phyloP scores from a whole-genome alignment of 2,113 vertebrate genomes.

The Paradisaea rubra region DNA sequence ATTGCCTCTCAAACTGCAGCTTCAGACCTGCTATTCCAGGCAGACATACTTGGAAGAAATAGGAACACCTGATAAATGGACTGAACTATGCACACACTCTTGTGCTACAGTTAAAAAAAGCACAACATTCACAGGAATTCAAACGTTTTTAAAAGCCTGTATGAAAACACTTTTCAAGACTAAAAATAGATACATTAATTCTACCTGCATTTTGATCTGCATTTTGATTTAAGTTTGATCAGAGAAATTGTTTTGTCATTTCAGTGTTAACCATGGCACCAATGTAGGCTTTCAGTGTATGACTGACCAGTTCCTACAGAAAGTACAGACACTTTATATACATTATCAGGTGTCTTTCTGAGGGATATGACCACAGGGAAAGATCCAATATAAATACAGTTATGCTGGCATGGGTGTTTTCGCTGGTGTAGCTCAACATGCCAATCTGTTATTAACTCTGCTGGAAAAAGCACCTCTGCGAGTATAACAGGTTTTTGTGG shows the following conservation, averaged over 20 bases:
- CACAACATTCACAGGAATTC: neutral
- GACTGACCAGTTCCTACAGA: neutral
- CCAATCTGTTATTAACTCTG: neutral
- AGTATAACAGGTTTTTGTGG: neutral
- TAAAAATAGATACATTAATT: neutral
- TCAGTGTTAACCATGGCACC: neutral
- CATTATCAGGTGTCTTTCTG: neutral
- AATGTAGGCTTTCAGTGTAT: neutral
- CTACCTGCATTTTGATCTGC: neutral
- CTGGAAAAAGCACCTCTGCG: neutral
- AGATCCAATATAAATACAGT: neutral
- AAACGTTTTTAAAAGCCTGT: neutral
- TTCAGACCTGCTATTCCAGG: neutral
- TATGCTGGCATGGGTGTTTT: neutral
- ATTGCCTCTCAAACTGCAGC: neutral
- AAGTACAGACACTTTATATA: neutral
- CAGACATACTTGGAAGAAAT: neutral
- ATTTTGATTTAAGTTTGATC: neutral
- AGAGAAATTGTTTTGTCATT: neutral
- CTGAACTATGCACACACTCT: rapidly evolving
- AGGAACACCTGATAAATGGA: neutral
- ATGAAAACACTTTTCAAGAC: neutral
- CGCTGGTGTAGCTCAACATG: neutral
- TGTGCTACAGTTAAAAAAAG: neutral
- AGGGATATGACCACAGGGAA: neutral